These are phyloP conservation scores for Cheilosia urbana DNA, from an alignment of 2,888 invertebrate species.

Conservation along the genomic window DNA sequence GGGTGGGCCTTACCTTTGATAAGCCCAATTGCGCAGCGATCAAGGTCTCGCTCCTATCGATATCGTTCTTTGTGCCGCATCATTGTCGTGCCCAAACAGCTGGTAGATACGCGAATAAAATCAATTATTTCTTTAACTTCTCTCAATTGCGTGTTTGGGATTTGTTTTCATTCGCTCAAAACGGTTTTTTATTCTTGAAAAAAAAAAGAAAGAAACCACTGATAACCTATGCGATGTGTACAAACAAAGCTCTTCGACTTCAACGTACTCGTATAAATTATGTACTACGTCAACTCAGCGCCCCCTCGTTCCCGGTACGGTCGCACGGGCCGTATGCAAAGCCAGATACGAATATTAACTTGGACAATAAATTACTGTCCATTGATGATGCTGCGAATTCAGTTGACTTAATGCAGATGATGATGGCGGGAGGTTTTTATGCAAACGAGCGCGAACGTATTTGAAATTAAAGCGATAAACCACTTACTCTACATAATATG, in stretches of 20 bases:
- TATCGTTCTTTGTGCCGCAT: conserved; percentile 2
- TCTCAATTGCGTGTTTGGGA: conserved; percentile 54
- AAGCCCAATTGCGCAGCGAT: conserved; percentile 39
- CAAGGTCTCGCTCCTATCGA: conserved; percentile 23
- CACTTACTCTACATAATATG: conserved; percentile 15
- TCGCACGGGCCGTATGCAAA: neutral
- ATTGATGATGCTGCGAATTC: conserved; percentile 30
- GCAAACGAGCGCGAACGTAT: conserved; percentile 19
- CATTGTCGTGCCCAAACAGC: conserved; percentile 38
- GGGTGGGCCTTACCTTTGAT: neutral
- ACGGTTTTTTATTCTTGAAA: conserved; percentile 5
- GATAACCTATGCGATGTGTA: conserved; percentile 60
- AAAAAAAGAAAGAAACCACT: too few species aligned
- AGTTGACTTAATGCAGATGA: conserved; percentile 50
- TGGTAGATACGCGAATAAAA: conserved; percentile 19
- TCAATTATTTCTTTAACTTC: conserved; percentile 44
- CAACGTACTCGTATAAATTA: conserved; percentile 5
- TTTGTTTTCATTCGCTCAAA: conserved; percentile 16
- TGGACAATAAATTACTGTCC: conserved; percentile 45
- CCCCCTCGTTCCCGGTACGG: neutral
- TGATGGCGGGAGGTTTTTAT: conserved; percentile 38
- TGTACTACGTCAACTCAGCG: conserved; percentile 31
- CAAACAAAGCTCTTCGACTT: conserved; percentile 40
- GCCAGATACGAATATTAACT: conserved; percentile 2
- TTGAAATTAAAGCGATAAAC: conserved; percentile 50